phyloP scores from a whole-genome alignment of 2,113 vertebrate species.

The Cyanocitta stelleri region DNA sequence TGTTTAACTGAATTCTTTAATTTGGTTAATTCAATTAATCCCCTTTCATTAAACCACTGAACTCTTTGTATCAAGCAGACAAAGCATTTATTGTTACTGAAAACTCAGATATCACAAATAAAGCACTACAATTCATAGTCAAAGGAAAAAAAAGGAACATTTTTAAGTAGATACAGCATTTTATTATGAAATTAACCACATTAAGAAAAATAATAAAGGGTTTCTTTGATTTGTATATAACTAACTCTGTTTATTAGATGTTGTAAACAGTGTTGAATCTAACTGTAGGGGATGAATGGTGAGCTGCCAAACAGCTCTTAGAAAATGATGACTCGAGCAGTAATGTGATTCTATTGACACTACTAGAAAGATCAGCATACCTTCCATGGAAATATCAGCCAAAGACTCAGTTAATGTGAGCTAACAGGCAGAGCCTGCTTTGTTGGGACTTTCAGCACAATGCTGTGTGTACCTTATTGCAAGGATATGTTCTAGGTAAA shows the following conservation, averaged over 20 bases:
- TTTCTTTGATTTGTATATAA: neutral
- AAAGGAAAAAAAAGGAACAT: neutral
- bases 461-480: neutral
- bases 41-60: neutral
- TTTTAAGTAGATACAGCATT: neutral
- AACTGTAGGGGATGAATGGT: constrained; percentile 1
- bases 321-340: constrained; percentile 52
- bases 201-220: neutral
- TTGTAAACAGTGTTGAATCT: neutral
- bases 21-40: constrained; percentile 7
- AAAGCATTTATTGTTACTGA: neutral
- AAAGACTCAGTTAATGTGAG: neutral
- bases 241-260: neutral
- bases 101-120: neutral
- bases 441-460: neutral
- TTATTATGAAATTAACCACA: neutral
- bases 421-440: neutral
- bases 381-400: constrained; percentile 50
- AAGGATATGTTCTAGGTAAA: neutral
- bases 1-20: neutral
- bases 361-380: constrained; percentile 57
- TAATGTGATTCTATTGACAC: constrained; percentile 59
- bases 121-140: neutral
- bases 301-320: constrained; percentile 47
- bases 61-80: neutral